Base-by-base conservation (phyloP, 1,140 invertebrate species). In the Formica selysi region DNA sequence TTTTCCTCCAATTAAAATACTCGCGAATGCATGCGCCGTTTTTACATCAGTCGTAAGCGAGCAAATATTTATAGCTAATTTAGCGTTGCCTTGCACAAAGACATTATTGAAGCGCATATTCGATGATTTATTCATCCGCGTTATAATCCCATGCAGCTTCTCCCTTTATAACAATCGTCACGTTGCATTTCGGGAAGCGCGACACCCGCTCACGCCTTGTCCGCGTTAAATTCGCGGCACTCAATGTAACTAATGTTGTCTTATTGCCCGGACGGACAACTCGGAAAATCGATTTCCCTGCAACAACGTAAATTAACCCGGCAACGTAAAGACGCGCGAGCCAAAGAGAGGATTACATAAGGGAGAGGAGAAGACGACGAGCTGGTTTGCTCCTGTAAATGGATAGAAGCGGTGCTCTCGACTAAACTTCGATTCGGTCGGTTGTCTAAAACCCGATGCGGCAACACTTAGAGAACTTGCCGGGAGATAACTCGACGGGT, bases 301-400 rank as follows among this genome's bases (percentile, higher is more conserved):
- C 61, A 85, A 86, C 86, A 61, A 78, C 80, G 71, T 74, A 89
- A 80, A 80, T 89, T 86, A 89, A 83, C 76, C 78, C 61, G 32
- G 16, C 64, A 22, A 36, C 36, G 32, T 86, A 86, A 65, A 68
- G 74, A 22, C 51, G 32, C 19, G 32, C 32, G 51, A 59, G 11
- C 3, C 74, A 16, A 36, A 22, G 22, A 4, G 48, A 51, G 48
- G 48, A 51, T 5, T 51, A 19, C 16, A 51, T 51, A 51, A 51
- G 48, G 48, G 48, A 16, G 1, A 51, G 16, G 13, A 51, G 48
- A 51, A 19, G 48, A 51, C 48, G 48, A 51, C 26, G 36, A 32
- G n/a, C 54, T 22, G 26, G 59, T 54, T 68, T 80, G 81, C 80
- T 80, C 8, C 70, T 61, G 70, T 8, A 48, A 26, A 59, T 48